A percentile compares a stretch with the other conserved stretches of the same genome.
These are phyloP conservation scores for Drusus annulatus DNA, from an alignment of 1,140 invertebrate species.

Conservation along the genomic window DNA sequence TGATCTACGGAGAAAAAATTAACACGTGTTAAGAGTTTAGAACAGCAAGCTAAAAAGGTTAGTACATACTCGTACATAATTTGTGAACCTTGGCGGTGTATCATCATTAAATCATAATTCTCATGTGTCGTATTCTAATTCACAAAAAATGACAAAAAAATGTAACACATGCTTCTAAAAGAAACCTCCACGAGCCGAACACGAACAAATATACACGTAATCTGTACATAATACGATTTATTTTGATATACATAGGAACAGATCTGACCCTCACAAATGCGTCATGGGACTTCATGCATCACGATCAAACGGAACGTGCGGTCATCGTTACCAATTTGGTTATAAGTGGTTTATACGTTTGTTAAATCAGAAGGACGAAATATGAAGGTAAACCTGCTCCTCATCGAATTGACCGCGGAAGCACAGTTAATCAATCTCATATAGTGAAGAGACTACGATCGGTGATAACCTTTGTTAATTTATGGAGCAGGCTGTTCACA, in stretches of 20 bases:
- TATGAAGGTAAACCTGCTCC: constrained; percentile 5
- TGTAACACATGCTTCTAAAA: too few species aligned
- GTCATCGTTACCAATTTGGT: constrained; percentile 41
- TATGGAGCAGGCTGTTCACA: not conserved
- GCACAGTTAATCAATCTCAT: constrained; percentile 19
- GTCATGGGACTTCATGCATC: constrained; percentile 44
- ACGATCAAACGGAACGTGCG: constrained; percentile 41
- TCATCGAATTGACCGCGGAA: constrained; percentile 18
- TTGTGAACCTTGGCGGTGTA: too few species aligned
- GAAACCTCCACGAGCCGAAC: too few species aligned
- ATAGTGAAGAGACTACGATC: constrained; percentile 8
- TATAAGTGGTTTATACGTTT: constrained; percentile 26
- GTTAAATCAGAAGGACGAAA: constrained; percentile 12
- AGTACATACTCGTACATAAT: too few species aligned
- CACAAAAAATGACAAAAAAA: too few species aligned
- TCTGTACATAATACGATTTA: constrained; percentile 20
- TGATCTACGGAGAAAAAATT: too few species aligned
- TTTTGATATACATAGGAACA: constrained; percentile 33
- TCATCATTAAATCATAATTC: too few species aligned
- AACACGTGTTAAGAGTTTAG: too few species aligned
- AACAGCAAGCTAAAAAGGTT: too few species aligned
- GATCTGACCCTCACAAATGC: constrained; percentile 38
- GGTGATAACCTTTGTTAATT: constrained; percentile 28
- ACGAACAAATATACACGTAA: constrained; percentile 4
- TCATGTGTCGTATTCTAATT: too few species aligned